Percentiles rank a stretch among this genome's conserved stretches.
These are phyloP conservation scores for Decapterus maruadsi DNA, from an alignment of 2,797 vertebrate genomes.

Conservation along the genomic window DNA sequence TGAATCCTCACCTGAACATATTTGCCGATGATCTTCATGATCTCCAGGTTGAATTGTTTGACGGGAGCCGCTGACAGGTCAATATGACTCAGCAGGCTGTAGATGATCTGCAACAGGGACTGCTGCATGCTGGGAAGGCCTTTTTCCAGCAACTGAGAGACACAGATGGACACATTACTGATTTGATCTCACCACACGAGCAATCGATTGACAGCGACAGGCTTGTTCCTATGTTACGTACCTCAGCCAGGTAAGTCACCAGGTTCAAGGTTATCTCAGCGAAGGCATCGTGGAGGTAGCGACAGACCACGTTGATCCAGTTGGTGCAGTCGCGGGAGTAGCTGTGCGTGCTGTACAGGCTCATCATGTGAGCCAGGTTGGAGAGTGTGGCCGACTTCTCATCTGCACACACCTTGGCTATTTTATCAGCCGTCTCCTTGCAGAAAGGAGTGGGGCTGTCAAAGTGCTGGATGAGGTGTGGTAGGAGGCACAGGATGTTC, in stretches of 20 bases:
- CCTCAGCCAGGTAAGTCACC: conserved; percentile 98
- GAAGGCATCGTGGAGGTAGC: conserved; percentile 97
- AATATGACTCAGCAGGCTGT: conserved; percentile 96
- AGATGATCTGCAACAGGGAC: conserved; percentile 96
- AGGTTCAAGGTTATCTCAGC: conserved; percentile 95
- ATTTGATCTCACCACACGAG: not conserved
- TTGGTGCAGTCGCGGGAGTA: conserved; percentile 97
- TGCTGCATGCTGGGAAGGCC: conserved; percentile 98
- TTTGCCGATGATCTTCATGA: conserved; percentile 99
- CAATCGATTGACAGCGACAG: not conserved
- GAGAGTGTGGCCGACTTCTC: conserved; percentile 95
- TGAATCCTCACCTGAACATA: conserved; percentile 94
- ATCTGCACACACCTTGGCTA: conserved; percentile 96
- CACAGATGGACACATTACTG: conserved; percentile 7
- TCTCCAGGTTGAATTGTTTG: conserved; percentile 99
- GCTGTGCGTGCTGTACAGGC: conserved; percentile 96
- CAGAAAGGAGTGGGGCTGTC: conserved; percentile 98
- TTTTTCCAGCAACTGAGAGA: conserved; percentile 93
- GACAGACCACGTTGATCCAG: conserved; percentile 99
- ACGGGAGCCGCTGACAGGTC: conserved; percentile 95
- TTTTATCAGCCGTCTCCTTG: conserved; percentile 98
- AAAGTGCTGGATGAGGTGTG: conserved; percentile 99
- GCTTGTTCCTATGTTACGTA: conserved; percentile 66
- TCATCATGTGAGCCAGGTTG: conserved; percentile 99
- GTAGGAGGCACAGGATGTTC: conserved; percentile 98